A percentile compares a stretch with the other conserved stretches of the same genome.
Conservation (phyloP, 1,140 invertebrate species). For the Drosophila tsacasi region DNA sequence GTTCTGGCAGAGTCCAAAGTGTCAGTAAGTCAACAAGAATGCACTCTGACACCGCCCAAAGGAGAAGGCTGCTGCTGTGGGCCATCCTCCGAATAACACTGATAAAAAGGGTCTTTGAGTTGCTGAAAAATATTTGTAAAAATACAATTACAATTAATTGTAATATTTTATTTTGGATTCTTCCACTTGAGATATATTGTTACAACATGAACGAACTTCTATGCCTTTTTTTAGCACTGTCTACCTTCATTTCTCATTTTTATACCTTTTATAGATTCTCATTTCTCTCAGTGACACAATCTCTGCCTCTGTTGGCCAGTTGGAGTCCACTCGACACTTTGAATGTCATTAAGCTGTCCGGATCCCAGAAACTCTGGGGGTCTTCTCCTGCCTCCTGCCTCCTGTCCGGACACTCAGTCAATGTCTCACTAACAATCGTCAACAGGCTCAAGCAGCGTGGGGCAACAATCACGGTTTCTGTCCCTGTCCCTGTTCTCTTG, state of each 20-base stretch:
- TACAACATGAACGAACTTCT: neutral
- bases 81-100: slow-evolving; percentile 3
- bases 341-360: slow-evolving; percentile 78
- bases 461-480: slow-evolving; percentile 52
- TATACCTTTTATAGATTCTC: neutral
- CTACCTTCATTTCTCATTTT: neutral
- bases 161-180: neutral
- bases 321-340: slow-evolving; percentile 75
- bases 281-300: slow-evolving; percentile 30
- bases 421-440: slow-evolving; percentile 83
- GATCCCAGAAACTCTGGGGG: slow-evolving; percentile 2
- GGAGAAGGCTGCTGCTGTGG: slow-evolving; percentile 26
- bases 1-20: slow-evolving; percentile 66
- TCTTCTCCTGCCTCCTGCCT: slow-evolving; percentile 4
- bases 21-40: slow-evolving; percentile 83
- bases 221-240: neutral
- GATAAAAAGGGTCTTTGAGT: neutral
- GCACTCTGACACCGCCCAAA: slow-evolving; percentile 67
- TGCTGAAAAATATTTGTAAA: neutral
- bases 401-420: slow-evolving; percentile 68
- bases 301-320: slow-evolving; percentile 40
- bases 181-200: neutral
- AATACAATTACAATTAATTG: neutral
- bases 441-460: slow-evolving; percentile 79
- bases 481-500: slow-evolving; percentile 10